Percentiles rank a stretch among this genome's conserved stretches.
phyloP scores from a whole-genome alignment of 2,113 vertebrate species.

The Muntiacus muntjak region DNA sequence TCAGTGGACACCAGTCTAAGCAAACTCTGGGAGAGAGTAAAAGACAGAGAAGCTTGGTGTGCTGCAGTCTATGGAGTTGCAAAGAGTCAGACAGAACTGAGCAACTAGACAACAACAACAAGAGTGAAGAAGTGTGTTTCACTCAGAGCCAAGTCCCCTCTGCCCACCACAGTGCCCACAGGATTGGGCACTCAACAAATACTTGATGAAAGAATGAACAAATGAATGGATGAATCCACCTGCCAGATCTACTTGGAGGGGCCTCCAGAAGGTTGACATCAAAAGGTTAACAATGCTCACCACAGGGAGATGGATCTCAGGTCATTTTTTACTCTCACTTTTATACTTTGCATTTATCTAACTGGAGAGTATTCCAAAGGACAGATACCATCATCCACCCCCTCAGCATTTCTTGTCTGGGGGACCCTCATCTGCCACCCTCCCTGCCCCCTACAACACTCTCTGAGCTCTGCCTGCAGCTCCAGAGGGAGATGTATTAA shows the following conservation, averaged over 20 bases:
- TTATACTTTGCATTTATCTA: background rate
- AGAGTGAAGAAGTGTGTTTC: background rate
- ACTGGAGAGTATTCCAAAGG: background rate
- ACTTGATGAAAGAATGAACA: background rate
- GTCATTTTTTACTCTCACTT: background rate
- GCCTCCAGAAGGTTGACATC: background rate
- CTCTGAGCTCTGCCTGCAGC: background rate
- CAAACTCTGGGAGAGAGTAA: background rate
- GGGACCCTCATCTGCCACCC: background rate
- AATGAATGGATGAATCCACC: background rate
- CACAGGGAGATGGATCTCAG: background rate
- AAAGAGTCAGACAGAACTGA: background rate
- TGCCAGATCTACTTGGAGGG: background rate
- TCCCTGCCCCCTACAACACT: background rate
- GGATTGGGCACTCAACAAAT: background rate
- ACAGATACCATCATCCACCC: background rate
- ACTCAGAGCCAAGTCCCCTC: background rate
- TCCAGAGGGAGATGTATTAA: slow-evolving; percentile 55
- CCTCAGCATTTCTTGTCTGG: background rate
- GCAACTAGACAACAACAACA: background rate
- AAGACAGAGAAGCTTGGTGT: background rate
- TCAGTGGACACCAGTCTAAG: background rate
- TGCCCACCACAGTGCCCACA: background rate
- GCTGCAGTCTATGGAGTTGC: background rate
- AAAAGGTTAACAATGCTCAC: background rate